Evolutionary conservation across 2,888 invertebrate species (phyloP).

Genomic region (Sphinx pinastri): DNA sequence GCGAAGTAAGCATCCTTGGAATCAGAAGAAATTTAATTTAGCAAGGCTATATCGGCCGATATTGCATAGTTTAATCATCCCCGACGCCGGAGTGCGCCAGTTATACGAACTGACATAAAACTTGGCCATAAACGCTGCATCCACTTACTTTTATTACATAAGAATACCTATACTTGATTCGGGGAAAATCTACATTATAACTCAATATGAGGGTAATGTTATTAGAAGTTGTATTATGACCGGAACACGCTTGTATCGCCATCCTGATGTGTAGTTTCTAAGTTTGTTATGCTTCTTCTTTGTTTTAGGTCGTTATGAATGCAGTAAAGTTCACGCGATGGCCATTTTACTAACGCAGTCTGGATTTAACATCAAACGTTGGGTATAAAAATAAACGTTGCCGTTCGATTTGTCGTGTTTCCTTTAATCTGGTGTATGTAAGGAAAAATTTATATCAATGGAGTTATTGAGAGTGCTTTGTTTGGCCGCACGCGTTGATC

Average conservation of each 20-base stretch:
- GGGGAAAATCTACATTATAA: slow-evolving; percentile 59
- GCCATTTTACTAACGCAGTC: slow-evolving; percentile 11
- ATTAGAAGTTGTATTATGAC: slow-evolving; percentile 20
- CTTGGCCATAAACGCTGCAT: slow-evolving; percentile 65
- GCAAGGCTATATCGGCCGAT: slow-evolving; percentile 54
- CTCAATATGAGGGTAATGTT: slow-evolving; percentile 42
- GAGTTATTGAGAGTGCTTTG: neutral
- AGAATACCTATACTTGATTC: slow-evolving; percentile 49
- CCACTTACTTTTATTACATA: slow-evolving; percentile 70
- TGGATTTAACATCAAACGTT: slow-evolving; percentile 17
- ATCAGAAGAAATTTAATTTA: slow-evolving; percentile 66
- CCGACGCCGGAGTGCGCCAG: slow-evolving; percentile 52
- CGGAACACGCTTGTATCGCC: slow-evolving; percentile 21
- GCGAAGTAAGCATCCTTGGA: slow-evolving; percentile 43
- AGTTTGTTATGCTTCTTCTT: slow-evolving; percentile 13
- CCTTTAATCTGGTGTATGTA: slow-evolving; percentile 18
- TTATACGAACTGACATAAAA: slow-evolving; percentile 71
- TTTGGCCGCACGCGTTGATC: neutral
- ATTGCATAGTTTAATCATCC: slow-evolving; percentile 66
- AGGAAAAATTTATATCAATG: slow-evolving; percentile 5
- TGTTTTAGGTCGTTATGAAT: slow-evolving; percentile 21
- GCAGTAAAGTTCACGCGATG: slow-evolving; percentile 14
- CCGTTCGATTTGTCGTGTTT: slow-evolving; percentile 12
- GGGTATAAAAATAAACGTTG: slow-evolving; percentile 15
- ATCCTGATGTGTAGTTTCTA: neutral